Percentiles rank a stretch among this genome's conserved stretches.
Evolutionary conservation across 1,140 invertebrate genomes (phyloP).

Genomic region (Dolichoris vasculosae): DNA sequence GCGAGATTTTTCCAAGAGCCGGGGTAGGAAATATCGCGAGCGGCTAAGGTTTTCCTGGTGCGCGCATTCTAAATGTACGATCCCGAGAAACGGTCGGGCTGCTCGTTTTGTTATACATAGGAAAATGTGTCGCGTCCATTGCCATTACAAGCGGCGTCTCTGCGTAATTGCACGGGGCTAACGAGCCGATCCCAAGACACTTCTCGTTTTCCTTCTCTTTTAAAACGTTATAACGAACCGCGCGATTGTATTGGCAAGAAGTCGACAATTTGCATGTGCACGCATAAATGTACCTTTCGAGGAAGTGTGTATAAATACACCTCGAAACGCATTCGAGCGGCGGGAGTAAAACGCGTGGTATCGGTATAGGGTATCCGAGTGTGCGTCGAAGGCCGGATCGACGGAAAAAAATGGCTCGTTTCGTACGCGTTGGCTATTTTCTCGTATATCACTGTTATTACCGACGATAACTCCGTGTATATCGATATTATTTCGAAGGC

Average conservation of each 20-base stretch:
- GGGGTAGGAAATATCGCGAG: background rate
- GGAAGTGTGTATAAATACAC: background rate
- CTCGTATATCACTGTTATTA: background rate
- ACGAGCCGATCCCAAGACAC: background rate
- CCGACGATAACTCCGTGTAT: background rate
- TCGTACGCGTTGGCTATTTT: background rate
- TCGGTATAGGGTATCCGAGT: no score
- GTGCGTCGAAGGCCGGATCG: background rate
- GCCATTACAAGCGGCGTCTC: background rate
- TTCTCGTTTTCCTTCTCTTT: background rate
- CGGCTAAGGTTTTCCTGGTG: background rate
- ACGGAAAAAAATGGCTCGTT: background rate
- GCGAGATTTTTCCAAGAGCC: no score
- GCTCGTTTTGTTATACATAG: background rate
- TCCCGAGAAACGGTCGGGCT: background rate
- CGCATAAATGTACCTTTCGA: background rate
- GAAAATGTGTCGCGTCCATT: background rate
- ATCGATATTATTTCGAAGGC: no score
- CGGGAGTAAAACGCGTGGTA: background rate
- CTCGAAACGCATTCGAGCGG: background rate
- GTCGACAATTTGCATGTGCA: background rate
- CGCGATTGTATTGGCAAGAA: background rate
- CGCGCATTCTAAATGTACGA: background rate
- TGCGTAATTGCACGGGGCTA: background rate
- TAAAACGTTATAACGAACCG: background rate